A percentile compares a stretch with the other conserved stretches of the same genome.
phyloP scores from a whole-genome alignment of 2,888 invertebrate genomes.

The Eupithecia vulgata region DNA sequence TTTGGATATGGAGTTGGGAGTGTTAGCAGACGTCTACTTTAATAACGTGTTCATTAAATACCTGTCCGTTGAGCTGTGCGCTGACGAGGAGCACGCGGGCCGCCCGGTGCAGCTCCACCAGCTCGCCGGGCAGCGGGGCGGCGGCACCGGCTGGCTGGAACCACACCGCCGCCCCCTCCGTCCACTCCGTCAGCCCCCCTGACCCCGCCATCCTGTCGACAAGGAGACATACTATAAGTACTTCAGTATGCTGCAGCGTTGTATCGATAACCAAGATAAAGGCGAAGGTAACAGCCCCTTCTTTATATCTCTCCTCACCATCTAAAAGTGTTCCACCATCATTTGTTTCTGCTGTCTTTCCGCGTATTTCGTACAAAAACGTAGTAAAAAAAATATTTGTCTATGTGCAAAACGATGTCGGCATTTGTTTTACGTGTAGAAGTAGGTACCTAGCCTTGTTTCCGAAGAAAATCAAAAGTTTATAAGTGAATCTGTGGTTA shows the following conservation, averaged over 20 bases:
- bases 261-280: neutral
- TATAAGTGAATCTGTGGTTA: neutral
- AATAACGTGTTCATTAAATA: neutral
- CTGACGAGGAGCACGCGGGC: conserved; percentile 96
- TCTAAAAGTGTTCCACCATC: neutral
- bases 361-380: too few species aligned
- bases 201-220: conserved; percentile 75
- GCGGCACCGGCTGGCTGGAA: conserved; percentile 94
- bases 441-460: neutral
- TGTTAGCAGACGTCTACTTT: neutral
- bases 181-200: conserved; percentile 85
- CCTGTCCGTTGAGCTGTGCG: conserved; percentile 94
- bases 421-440: neutral
- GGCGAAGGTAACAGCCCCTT: neutral
- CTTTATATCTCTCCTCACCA: neutral
- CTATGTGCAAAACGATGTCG: too few species aligned
- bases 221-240: conserved; percentile 30
- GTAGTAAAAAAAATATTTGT: too few species aligned
- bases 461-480: neutral
- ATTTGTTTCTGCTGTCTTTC: neutral
- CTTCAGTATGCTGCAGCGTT: neutral
- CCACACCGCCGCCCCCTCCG: conserved; percentile 95
- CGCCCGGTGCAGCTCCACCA: conserved; percentile 94
- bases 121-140: conserved; percentile 95
- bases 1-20: too few species aligned